Percentiles rank a stretch among this genome's conserved stretches.
These are phyloP conservation scores for Dione vanillae DNA, from an alignment of 2,888 invertebrate species.

Conservation along the genomic window DNA sequence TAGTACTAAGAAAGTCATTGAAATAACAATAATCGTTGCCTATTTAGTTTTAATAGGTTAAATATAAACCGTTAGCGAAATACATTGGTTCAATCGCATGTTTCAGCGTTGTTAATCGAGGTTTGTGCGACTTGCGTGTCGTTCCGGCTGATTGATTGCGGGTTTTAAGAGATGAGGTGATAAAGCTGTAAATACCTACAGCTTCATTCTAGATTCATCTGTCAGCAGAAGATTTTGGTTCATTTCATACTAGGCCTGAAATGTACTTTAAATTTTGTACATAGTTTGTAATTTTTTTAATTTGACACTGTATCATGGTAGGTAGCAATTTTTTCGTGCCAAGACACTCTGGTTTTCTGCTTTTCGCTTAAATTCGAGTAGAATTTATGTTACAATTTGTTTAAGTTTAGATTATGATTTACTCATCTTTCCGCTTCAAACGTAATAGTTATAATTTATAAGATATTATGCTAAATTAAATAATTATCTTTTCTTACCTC, in stretches of 20 bases:
- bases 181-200: slow-evolving; percentile 54
- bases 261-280: neutral
- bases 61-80: slow-evolving; percentile 45
- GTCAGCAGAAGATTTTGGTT: neutral
- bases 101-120: slow-evolving; percentile 58
- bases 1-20: too few species aligned
- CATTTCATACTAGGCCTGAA: neutral
- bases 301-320: too few species aligned
- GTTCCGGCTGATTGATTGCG: slow-evolving; percentile 64
- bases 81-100: slow-evolving; percentile 56
- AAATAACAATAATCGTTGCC: neutral
- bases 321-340: too few species aligned
- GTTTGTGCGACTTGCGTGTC: slow-evolving; percentile 50
- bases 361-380: too few species aligned
- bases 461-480: too few species aligned
- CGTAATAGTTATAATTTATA: too few species aligned
- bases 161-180: slow-evolving; percentile 53
- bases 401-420: too few species aligned
- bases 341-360: too few species aligned
- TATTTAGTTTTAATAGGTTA: neutral
- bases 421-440: too few species aligned
- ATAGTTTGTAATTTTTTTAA: too few species aligned
- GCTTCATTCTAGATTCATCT: slow-evolving; percentile 49
- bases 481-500: too few species aligned
- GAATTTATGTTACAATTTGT: too few species aligned